These are phyloP conservation scores for Pseudobourletiella spinata DNA, from an alignment of 1,140 invertebrate genomes.

Conservation along the genomic window DNA sequence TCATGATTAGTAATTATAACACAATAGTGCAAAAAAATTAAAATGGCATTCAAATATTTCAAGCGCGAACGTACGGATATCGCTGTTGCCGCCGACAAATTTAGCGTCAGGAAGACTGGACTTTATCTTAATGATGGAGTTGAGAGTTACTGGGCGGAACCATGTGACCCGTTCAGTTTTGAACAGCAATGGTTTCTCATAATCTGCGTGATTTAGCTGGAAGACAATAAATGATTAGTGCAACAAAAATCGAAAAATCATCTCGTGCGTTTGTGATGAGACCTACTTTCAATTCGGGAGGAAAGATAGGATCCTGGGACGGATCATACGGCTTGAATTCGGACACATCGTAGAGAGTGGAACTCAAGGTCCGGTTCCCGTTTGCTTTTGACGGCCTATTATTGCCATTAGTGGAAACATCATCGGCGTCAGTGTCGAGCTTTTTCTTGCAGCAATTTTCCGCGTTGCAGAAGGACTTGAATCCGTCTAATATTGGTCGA, in stretches of 20 bases:
- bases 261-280: no score
- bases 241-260: no score
- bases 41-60: background rate
- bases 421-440: no score
- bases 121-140: slow-evolving; percentile 56
- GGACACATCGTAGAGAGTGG: background rate
- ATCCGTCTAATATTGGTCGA: slow-evolving; percentile 45
- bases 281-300: slow-evolving; percentile 47
- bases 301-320: slow-evolving; percentile 50
- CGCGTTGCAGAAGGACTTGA: slow-evolving; percentile 34
- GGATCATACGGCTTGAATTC: slow-evolving; percentile 43
- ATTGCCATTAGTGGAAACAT: no score
- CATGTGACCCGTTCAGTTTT: no score
- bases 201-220: no score
- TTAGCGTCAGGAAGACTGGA: slow-evolving; percentile 61
- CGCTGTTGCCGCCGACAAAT: slow-evolving; percentile 85
- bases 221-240: no score
- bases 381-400: no score
- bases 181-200: no score
- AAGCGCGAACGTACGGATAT: slow-evolving; percentile 52
- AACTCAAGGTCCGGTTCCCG: no score
- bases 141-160: background rate
- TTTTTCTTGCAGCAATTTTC: background rate
- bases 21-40: no score
- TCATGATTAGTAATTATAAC: no score